Conservation (phyloP, 2,797 vertebrate genomes). For the Platyrinchus mystaceus region DNA sequence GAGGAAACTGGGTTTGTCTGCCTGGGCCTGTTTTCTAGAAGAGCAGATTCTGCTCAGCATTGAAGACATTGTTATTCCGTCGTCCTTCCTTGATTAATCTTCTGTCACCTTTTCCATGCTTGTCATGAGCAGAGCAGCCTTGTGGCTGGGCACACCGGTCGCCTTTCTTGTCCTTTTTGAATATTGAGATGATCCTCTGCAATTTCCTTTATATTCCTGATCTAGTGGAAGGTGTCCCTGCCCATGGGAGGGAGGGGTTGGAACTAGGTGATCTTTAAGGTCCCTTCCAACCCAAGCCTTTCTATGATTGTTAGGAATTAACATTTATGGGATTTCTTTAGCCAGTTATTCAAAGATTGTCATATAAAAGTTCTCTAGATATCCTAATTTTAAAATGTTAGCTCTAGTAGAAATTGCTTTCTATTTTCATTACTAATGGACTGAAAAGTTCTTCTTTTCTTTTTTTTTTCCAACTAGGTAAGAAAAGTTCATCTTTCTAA, state of each 20-base stretch:
- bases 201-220: neutral
- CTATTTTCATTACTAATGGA: neutral
- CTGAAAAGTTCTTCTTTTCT: neutral
- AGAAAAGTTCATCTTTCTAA: neutral
- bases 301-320: neutral
- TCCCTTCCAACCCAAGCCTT: neutral
- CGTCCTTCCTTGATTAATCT: neutral
- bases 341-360: neutral
- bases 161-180: neutral
- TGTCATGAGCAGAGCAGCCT: neutral
- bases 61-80: neutral
- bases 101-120: neutral
- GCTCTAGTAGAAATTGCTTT: neutral
- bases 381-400: neutral
- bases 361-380: neutral
- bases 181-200: neutral
- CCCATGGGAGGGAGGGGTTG: neutral
- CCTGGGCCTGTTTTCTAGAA: neutral
- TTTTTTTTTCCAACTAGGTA: neutral
- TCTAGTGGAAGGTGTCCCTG: neutral
- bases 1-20: neutral
- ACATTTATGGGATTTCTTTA: neutral
- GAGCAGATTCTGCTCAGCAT: neutral
- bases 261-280: neutral
- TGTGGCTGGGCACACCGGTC: accelerated